Evolutionary conservation across 2,113 vertebrate species (phyloP).

Genomic region (Coregonus clupeaformis): DNA sequence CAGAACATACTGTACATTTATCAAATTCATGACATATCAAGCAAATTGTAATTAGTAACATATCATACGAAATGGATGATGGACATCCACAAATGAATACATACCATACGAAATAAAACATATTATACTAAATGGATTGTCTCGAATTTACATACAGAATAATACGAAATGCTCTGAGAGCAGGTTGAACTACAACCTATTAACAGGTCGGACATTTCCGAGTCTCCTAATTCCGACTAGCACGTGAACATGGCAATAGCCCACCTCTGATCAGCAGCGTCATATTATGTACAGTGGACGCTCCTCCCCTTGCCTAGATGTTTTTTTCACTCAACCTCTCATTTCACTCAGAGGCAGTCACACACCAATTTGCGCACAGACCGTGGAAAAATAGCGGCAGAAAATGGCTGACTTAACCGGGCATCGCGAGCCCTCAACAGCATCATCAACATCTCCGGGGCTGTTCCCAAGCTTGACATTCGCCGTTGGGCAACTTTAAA

Average conservation of each 20-base stretch:
- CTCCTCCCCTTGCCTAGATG: slow-evolving; percentile 78
- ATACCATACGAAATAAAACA: no score
- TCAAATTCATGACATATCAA: no score
- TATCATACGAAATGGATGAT: no score
- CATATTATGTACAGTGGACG: slow-evolving; percentile 79
- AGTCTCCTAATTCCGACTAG: no score
- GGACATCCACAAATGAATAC: no score
- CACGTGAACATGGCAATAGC: slow-evolving; percentile 27
- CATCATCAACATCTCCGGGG: slow-evolving; percentile 69
- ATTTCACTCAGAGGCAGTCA: slow-evolving; percentile 74
- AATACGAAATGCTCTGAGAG: no score
- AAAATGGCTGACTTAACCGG: slow-evolving; percentile 90
- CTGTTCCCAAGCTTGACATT: slow-evolving; percentile 72
- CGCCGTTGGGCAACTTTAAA: slow-evolving; percentile 77
- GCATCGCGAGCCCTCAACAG: slow-evolving; percentile 77
- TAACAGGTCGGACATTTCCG: no score
- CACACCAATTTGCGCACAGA: slow-evolving; percentile 72
- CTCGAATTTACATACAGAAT: no score
- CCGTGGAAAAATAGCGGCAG: slow-evolving; percentile 75
- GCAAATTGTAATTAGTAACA: no score
- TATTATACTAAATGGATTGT: no score
- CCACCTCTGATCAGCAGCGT: slow-evolving; percentile 71
- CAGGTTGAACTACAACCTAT: no score
- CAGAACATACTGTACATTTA: no score
- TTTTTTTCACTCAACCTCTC: slow-evolving; percentile 77